These are phyloP conservation scores for Sinonovacula constricta DNA, from an alignment of 1,140 invertebrate genomes.

Conservation along the genomic window DNA sequence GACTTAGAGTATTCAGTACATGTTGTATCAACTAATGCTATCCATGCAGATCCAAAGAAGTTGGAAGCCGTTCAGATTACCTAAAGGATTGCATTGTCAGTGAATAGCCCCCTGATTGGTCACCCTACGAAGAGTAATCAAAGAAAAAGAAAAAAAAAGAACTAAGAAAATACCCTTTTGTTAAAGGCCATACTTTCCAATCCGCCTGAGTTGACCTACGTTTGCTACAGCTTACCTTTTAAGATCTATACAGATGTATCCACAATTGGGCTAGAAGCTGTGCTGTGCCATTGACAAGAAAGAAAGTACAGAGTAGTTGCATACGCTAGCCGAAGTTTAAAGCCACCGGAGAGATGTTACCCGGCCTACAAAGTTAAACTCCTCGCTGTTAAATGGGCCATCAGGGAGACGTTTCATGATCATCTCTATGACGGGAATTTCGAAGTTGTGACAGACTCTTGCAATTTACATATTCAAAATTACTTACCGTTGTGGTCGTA, in stretches of 20 bases:
- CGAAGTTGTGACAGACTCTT: conserved; percentile 38
- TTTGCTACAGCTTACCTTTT: conserved; percentile 39
- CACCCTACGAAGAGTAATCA: too few relatives aligned
- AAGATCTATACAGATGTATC: conserved; percentile 56
- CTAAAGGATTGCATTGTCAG: conserved; percentile 41
- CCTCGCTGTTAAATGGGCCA: conserved; percentile 18
- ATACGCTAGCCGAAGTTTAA: conserved; percentile 32
- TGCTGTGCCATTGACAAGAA: background rate
- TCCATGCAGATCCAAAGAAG: conserved; percentile 34
- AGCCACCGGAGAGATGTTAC: background rate
- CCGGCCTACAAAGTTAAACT: conserved; percentile 7
- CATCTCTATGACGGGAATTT: conserved; percentile 43
- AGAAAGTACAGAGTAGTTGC: conserved; percentile 51
- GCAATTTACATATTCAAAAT: too few relatives aligned
- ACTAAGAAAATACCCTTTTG: background rate
- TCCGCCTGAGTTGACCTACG: conserved; percentile 51
- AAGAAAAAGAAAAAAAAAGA: background rate
- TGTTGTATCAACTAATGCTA: conserved; percentile 24
- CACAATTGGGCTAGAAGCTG: conserved; percentile 20
- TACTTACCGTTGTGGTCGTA: too few relatives aligned
- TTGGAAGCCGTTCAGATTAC: conserved; percentile 32
- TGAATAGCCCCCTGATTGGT: conserved; percentile 30
- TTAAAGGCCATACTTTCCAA: conserved; percentile 33
- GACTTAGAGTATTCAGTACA: conserved; percentile 43
- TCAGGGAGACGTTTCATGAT: conserved; percentile 42